Conservation (phyloP, 2,797 vertebrate genomes). For the Sternarchorhynchus goeldii region DNA sequence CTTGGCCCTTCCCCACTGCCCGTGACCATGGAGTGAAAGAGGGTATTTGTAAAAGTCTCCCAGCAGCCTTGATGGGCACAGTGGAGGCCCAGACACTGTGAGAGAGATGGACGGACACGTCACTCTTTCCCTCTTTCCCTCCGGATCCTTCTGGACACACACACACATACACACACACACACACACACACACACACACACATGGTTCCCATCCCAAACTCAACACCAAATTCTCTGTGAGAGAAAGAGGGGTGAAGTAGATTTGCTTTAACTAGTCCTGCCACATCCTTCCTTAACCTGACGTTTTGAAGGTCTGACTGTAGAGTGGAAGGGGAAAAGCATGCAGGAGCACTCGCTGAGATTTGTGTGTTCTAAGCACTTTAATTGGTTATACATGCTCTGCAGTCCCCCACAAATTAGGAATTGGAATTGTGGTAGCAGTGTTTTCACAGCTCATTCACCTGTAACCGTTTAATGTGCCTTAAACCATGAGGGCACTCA, state of each 20-base stretch:
- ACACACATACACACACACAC: neutral
- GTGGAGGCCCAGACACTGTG: conserved; percentile 48
- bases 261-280: conserved; percentile 45
- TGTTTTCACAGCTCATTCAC: conserved; percentile 1
- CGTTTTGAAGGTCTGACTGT: conserved; percentile 32
- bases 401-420: neutral
- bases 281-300: conserved; percentile 38
- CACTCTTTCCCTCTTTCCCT: conserved; percentile 46
- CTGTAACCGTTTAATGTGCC: conserved; percentile 31
- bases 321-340: neutral
- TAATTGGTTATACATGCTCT: neutral
- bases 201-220: conserved; percentile 42
- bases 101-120: conserved; percentile 57
- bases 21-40: conserved; percentile 59
- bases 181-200: conserved; percentile 6
- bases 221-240: conserved; percentile 19
- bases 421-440: neutral
- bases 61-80: conserved; percentile 60
- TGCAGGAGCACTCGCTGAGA: neutral
- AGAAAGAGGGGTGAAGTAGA: conserved; percentile 32
- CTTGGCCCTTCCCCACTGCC: conserved; percentile 52
- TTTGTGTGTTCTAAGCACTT: neutral
- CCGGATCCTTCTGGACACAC: conserved; percentile 41
- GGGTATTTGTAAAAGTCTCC: conserved; percentile 68
- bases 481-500: conserved; percentile 27